Evolutionary conservation across 2,113 vertebrate genomes (phyloP).

Genomic region (Ageneiosus marmoratus): DNA sequence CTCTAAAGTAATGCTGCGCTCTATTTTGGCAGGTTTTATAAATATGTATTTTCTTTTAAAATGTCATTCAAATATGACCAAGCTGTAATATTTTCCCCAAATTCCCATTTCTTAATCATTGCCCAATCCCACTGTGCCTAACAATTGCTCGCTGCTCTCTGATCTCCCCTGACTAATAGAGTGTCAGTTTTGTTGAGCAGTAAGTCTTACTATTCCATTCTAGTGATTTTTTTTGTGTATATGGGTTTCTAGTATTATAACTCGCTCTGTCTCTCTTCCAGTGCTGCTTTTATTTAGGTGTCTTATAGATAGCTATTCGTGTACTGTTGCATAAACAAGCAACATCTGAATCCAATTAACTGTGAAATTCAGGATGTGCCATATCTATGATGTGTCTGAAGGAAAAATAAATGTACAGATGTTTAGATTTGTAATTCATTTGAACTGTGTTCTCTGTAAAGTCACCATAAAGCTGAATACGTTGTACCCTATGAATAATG

Average conservation of each 20-base stretch:
- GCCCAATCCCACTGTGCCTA: conserved; percentile 18
- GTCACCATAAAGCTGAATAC: conserved; percentile 23
- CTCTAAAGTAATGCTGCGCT: neutral
- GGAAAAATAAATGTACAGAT: conserved; percentile 45
- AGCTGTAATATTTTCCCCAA: neutral
- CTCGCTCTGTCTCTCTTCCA: conserved; percentile 5
- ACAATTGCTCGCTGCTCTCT: conserved; percentile 6
- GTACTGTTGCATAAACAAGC: conserved; percentile 43
- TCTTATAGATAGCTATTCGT: conserved; percentile 30
- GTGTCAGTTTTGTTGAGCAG: neutral
- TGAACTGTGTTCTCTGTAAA: conserved; percentile 35
- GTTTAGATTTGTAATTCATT: conserved; percentile 26
- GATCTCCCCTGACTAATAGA: neutral
- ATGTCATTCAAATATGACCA: neutral
- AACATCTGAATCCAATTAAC: conserved; percentile 49
- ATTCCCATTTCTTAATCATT: neutral
- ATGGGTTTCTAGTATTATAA: neutral
- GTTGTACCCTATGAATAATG: conserved; percentile 22
- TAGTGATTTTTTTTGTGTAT: neutral
- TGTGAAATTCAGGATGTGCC: conserved; percentile 50
- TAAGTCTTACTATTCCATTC: neutral
- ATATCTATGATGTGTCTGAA: conserved; percentile 42
- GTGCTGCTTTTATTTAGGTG: conserved; percentile 31
- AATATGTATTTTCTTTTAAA: neutral
- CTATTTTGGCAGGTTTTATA: neutral